phyloP scores from a whole-genome alignment of 1,140 invertebrate species.

The Bactericera cockerelli region DNA sequence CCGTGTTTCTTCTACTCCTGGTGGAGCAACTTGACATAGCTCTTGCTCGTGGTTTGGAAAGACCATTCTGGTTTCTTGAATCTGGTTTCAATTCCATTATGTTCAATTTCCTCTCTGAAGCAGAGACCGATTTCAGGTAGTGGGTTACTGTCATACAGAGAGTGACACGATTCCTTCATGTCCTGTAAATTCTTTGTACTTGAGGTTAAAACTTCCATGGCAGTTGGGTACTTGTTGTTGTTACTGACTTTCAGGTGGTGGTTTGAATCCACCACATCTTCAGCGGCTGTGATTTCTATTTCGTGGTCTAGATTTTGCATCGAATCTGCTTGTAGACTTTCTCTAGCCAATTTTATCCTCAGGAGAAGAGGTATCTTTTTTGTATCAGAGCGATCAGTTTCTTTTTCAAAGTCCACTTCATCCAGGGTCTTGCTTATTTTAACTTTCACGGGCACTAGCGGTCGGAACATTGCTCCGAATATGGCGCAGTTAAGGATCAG shows the following conservation, averaged over 20 bases:
- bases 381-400: constrained; percentile 24
- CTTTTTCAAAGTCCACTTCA: constrained; percentile 29
- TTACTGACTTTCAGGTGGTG: constrained; percentile 42
- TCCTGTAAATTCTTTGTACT: constrained; percentile 38
- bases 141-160: background rate
- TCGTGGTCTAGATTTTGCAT: constrained; percentile 23
- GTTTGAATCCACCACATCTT: constrained; percentile 14
- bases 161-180: constrained; percentile 24
- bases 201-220: constrained; percentile 47
- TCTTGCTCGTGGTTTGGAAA: constrained; percentile 8
- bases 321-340: constrained; percentile 26
- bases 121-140: background rate
- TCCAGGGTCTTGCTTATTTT: constrained; percentile 31
- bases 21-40: constrained; percentile 24
- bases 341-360: constrained; percentile 32
- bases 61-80: background rate
- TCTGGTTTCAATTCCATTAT: background rate
- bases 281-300: constrained; percentile 17
- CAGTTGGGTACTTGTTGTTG: constrained; percentile 56
- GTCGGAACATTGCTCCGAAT: constrained; percentile 66
- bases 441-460: constrained; percentile 47
- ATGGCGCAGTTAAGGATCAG: constrained; percentile 55
- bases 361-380: constrained; percentile 30
- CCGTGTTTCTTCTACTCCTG: constrained; percentile 25
- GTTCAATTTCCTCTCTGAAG: constrained; percentile 11